Evolutionary conservation across 2,113 vertebrate species (phyloP), one percentile per base, ranked within the genome.

Genomic region (Kryptolebias marmoratus): DNA sequence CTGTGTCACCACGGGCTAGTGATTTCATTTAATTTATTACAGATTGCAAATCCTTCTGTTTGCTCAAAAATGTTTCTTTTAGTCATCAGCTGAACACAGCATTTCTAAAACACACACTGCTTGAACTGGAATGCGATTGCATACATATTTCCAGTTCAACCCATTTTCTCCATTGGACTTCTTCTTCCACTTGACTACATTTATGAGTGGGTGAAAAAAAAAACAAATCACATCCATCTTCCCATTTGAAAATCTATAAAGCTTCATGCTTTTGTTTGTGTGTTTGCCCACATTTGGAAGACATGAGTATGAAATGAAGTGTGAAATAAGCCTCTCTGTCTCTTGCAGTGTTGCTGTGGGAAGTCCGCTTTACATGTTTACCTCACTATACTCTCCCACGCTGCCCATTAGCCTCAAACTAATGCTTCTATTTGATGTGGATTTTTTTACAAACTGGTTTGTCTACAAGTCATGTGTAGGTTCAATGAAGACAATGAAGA

Each of bases 291-390:
- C 44, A 79, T 68, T 53, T 72, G 48, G 60, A 56, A 87, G 88
- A 90, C 90, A 92, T 92, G 90, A 92, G 90, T 91, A 88, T 81
- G 90, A 91, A 93, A 94, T 93, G 90, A 92, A 90, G 89, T 92
- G 91, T 94, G 91, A 94, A 94, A 94, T 93, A 92, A 93, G 91
- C 90, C 93, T 86, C 85, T 90, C 85, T 84, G 91, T 92, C 85
- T 88, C 22, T 89, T 87, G 89, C 88, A 83, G 90, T 82, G 85
- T 71, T 80, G 89, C 88, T 83, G 87, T 86, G 87, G 79, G 86
- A 77, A 85, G 84, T 85, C 86, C 89, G 78, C 76, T 58, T 22
- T 78, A 85, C 69, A 59, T 56, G 68, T 88, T 87, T 79, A 82
- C 52, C 66, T 70, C 62, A 68, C 54, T 68, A 36, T 18, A 65